phyloP scores from a whole-genome alignment of 2,888 invertebrate species.

The Oasisia sp. region DNA sequence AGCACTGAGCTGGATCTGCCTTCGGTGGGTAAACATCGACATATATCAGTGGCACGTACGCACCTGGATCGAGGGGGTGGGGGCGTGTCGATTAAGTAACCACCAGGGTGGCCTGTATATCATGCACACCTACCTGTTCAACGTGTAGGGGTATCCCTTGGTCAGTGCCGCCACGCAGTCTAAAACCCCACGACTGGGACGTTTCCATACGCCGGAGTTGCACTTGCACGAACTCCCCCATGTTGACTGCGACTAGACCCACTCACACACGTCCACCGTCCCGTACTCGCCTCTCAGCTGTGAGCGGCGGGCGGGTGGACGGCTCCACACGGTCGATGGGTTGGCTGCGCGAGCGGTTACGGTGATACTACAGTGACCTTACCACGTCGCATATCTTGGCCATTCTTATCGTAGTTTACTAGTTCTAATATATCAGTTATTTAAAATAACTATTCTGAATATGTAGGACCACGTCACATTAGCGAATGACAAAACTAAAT shows the following conservation, averaged over 20 bases:
- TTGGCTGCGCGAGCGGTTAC: background rate
- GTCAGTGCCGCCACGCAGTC: slow-evolving; percentile 62
- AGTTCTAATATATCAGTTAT: too few species aligned
- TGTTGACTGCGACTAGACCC: background rate
- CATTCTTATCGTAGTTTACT: too few species aligned
- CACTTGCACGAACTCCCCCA: slow-evolving; percentile 35
- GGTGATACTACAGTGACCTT: too few species aligned
- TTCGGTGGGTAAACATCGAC: background rate
- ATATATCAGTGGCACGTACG: background rate
- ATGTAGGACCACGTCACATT: too few species aligned
- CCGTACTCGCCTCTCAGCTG: too few species aligned
- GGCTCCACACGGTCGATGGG: background rate
- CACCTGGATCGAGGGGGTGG: background rate
- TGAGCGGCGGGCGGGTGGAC: too few species aligned
- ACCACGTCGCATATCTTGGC: too few species aligned
- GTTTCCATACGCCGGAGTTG: slow-evolving; percentile 56
- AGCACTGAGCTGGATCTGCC: background rate
- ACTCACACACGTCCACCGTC: background rate
- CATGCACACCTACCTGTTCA: slow-evolving; percentile 52
- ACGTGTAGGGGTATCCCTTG: slow-evolving; percentile 59
- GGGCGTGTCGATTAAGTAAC: background rate
- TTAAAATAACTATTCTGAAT: too few species aligned
- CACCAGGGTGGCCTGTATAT: too few species aligned
- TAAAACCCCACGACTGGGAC: slow-evolving; percentile 63
- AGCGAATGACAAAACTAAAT: too few species aligned